Evolutionary conservation across 2,888 invertebrate species (phyloP).

Genomic region (Tortricodes alternella): DNA sequence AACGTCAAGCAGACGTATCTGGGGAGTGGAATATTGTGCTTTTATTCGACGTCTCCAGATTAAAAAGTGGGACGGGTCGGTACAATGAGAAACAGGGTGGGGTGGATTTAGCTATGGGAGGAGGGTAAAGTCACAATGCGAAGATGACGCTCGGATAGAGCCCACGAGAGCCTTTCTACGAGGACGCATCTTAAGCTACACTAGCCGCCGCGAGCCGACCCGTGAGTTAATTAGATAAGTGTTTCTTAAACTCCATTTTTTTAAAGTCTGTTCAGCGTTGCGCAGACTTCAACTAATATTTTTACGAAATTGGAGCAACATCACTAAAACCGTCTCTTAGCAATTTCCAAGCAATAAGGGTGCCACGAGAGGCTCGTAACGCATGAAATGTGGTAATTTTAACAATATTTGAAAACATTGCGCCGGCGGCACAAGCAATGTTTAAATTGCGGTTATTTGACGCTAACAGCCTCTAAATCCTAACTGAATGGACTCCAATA

Average conservation of each 20-base stretch:
- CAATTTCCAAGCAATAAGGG: slow-evolving; percentile 38
- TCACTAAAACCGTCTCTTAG: slow-evolving; percentile 30
- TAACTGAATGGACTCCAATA: slow-evolving; percentile 58
- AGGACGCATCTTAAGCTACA: slow-evolving; percentile 34
- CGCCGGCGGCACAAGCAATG: slow-evolving; percentile 43
- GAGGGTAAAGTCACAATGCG: slow-evolving; percentile 60
- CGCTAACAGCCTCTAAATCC: slow-evolving; percentile 60
- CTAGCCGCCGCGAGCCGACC: slow-evolving; percentile 12
- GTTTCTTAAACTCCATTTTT: no score
- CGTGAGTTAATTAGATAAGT: slow-evolving; percentile 4
- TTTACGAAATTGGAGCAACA: slow-evolving; percentile 16
- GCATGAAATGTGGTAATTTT: slow-evolving; percentile 54
- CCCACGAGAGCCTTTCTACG: slow-evolving; percentile 43
- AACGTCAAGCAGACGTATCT: slow-evolving; percentile 64
- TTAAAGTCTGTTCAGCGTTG: no score
- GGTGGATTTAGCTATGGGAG: slow-evolving; percentile 50
- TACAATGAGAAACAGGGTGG: slow-evolving; percentile 63
- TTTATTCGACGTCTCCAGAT: slow-evolving; percentile 76
- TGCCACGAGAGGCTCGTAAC: slow-evolving; percentile 42
- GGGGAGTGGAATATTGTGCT: slow-evolving; percentile 62
- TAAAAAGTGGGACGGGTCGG: slow-evolving; percentile 69
- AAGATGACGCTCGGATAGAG: slow-evolving; percentile 60
- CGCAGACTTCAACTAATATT: not conserved
- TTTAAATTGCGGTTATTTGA: slow-evolving; percentile 55
- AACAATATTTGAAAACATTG: slow-evolving; percentile 57